These are phyloP conservation scores for Telmatherina bonti DNA, from an alignment of 2,797 vertebrate species.

Conservation along the genomic window DNA sequence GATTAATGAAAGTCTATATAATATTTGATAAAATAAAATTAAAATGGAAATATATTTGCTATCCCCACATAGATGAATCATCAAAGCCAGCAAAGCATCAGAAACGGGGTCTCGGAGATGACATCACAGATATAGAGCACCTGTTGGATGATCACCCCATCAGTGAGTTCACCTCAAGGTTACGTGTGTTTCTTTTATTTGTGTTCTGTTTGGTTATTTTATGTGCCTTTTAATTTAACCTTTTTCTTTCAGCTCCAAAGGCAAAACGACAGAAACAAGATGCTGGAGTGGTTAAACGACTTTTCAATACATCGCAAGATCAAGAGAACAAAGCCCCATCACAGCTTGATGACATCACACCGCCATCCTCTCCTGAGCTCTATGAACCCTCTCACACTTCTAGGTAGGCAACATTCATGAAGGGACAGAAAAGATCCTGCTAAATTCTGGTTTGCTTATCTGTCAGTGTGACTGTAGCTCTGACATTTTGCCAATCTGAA, in stretches of 20 bases:
- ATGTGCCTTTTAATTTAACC: background rate
- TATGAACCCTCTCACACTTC: constrained; percentile 30
- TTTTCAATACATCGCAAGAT: constrained; percentile 76
- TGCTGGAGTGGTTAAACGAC: constrained; percentile 85
- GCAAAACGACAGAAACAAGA: constrained; percentile 80
- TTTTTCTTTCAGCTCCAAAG: constrained; percentile 79
- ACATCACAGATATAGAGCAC: constrained; percentile 59
- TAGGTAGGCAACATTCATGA: constrained; percentile 71
- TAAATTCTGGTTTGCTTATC: background rate
- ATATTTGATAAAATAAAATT: background rate
- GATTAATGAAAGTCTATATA: background rate
- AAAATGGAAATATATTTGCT: background rate
- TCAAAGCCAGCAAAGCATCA: constrained; percentile 36
- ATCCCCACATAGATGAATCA: constrained; percentile 32
- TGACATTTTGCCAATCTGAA: background rate
- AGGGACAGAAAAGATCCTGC: background rate
- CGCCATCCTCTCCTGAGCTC: constrained; percentile 80
- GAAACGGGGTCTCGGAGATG: constrained; percentile 24
- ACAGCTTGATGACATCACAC: constrained; percentile 73
- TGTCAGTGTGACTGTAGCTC: background rate
- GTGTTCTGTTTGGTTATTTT: background rate
- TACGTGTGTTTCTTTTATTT: background rate
- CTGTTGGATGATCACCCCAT: constrained; percentile 49
- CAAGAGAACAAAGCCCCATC: constrained; percentile 48
- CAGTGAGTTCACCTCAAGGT: constrained; percentile 69